Evolutionary conservation across 1,140 invertebrate species (phyloP).

Genomic region (Solenopsis fugax): DNA sequence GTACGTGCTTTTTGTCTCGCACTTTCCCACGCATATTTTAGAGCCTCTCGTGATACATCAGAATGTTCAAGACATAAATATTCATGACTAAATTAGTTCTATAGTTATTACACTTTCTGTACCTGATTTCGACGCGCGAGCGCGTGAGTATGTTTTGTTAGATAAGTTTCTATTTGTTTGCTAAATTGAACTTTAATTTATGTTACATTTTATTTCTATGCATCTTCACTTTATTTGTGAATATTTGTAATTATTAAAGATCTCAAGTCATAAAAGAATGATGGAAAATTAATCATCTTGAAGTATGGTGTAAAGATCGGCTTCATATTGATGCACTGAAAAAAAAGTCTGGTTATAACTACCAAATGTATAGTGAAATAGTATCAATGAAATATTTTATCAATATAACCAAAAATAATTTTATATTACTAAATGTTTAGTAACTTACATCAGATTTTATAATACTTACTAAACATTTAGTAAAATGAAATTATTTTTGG

Average conservation of each 20-base stretch:
- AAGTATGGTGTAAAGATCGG: not conserved
- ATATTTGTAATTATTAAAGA: not conserved
- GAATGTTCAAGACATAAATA: conserved; percentile 18
- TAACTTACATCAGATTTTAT: too few species aligned
- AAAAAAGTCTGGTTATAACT: too few species aligned
- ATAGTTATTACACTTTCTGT: not conserved
- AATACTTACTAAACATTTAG: too few species aligned
- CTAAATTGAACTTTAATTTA: not conserved
- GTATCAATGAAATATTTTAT: too few species aligned
- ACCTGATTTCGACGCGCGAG: not conserved
- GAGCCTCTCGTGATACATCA: not conserved
- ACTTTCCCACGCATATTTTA: conserved; percentile 10
- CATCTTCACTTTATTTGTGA: not conserved
- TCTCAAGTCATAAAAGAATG: not conserved
- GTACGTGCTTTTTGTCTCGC: not conserved
- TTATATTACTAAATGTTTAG: too few species aligned
- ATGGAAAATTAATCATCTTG: not conserved
- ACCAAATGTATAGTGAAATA: too few species aligned
- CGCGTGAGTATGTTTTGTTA: not conserved
- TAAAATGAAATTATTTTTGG: too few species aligned
- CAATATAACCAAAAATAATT: too few species aligned
- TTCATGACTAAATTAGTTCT: conserved; percentile 10
- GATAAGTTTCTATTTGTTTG: too few species aligned
- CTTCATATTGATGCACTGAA: not conserved
- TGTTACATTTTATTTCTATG: not conserved